Base-by-base conservation (phyloP, 1,140 invertebrate species). In the Battus philenor region DNA sequence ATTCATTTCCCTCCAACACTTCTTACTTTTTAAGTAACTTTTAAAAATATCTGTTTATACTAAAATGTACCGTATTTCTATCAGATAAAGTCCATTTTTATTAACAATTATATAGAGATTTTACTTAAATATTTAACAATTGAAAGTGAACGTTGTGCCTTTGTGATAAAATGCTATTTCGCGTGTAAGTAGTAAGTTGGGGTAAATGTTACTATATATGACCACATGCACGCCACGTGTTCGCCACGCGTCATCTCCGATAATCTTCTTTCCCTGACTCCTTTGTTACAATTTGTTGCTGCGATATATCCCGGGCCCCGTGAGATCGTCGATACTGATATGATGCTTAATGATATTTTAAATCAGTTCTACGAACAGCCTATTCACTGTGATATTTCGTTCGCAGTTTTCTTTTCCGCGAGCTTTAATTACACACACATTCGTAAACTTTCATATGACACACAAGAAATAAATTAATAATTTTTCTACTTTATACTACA, bases 1-100 rank as follows among this genome's bases (percentile, higher is more conserved):
- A 84, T 84, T 82, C 72, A 80, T 84, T 84, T 80, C 76, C 65
- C 77, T 82, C 75, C 61, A 57, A 80, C 80, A 78, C 80, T 80
- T 78, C 76, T 80, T 71, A 70, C 44, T 78, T 10, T 74, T 70
- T 70, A 66, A 67, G 24, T 64, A 67, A 71, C 60, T 59, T 71
- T 61, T 24, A 41, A 30, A 4, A 39, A 36, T 45, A 8, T 10
- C 17, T 32, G 4, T 0, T 9, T 24, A 45, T 16, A 9, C 17
- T 8, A 72, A 62, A 65, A 30, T 50, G 4, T 31, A 57, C 59
- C 36, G 10, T 57, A 62, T 53, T 4, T 0, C 16, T 17, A 26
- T 9, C 0, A 0, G 16, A 52, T 55, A 71, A 49, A 61, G 47
- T 22, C 12, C 31, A 54, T 64, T 68, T 67, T 65, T 49, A 16